These are phyloP conservation scores for Chaetodon auriga DNA, from an alignment of 2,113 vertebrate species.

Conservation along the genomic window DNA sequence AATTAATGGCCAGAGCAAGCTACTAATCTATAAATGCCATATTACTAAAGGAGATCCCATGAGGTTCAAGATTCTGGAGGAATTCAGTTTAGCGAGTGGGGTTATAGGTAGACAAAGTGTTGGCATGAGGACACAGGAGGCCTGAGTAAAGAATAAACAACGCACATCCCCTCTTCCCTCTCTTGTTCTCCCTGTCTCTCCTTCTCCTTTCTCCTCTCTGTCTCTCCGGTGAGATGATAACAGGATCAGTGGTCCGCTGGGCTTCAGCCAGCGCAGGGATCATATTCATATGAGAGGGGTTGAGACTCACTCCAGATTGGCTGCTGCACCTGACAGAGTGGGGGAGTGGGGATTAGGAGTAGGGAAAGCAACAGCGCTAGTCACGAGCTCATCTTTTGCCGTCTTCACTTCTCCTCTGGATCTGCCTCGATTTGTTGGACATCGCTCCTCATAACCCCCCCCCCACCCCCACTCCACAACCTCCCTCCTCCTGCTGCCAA, in stretches of 20 bases:
- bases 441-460: conserved; percentile 67
- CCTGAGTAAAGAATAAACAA: conserved; percentile 41
- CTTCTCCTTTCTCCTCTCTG: conserved; percentile 25
- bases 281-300: conserved; percentile 75
- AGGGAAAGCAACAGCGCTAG: conserved; percentile 66
- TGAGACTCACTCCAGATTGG: conserved; percentile 71
- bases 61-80: conserved; percentile 31
- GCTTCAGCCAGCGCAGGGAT: conserved; percentile 73
- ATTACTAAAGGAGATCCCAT: conserved; percentile 11
- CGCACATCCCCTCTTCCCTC: conserved; percentile 12
- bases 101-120: background rate
- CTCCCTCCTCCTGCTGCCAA: background rate
- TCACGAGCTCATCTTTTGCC: conserved; percentile 70
- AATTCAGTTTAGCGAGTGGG: conserved; percentile 4
- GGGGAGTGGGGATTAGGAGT: conserved; percentile 71
- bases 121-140: conserved; percentile 23
- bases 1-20: conserved; percentile 16
- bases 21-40: conserved; percentile 18
- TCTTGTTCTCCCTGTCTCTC: conserved; percentile 34
- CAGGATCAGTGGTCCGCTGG: conserved; percentile 75
- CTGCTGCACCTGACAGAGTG: conserved; percentile 69
- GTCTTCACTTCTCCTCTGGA: conserved; percentile 66
- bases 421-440: conserved; percentile 75
- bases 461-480: background rate
- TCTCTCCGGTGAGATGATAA: conserved; percentile 76